Evolutionary conservation across 2,113 vertebrate genomes (phyloP).

Genomic region (Sarotherodon lohbergeri): DNA sequence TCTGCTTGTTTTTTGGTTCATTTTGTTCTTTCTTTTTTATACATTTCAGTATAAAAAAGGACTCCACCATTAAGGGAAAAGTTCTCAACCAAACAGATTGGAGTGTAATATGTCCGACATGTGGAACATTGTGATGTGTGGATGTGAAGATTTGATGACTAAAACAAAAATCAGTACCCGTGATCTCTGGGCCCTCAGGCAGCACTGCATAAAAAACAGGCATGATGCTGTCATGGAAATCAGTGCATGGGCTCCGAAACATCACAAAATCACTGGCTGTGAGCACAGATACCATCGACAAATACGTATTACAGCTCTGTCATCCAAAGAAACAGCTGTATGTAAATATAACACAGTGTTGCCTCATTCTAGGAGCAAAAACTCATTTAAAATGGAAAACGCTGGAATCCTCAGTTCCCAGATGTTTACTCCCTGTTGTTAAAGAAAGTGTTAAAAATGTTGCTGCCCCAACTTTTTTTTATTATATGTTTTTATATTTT

Average conservation of each 20-base stretch:
- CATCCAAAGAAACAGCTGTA: neutral
- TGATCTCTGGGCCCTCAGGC: neutral
- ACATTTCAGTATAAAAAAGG: neutral
- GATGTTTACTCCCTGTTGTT: neutral
- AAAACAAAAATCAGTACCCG: neutral
- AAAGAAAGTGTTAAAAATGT: neutral
- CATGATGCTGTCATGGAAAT: neutral
- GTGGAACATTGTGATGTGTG: neutral
- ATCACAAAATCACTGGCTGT: neutral
- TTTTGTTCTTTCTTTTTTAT: neutral
- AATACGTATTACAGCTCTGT: neutral
- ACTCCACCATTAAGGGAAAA: neutral
- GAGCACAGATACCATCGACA: neutral
- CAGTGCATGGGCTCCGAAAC: neutral
- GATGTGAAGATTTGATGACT: neutral
- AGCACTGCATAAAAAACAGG: neutral
- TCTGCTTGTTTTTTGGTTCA: neutral
- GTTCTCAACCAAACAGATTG: neutral
- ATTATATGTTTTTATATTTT: neutral
- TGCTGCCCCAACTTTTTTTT: neutral
- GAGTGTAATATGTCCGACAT: neutral
- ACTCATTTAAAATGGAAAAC: neutral
- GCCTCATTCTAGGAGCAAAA: neutral
- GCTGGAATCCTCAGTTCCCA: neutral
- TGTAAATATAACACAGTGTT: neutral